Conservation (phyloP, 2,113 vertebrate genomes). For the Sterna hirundo region DNA sequence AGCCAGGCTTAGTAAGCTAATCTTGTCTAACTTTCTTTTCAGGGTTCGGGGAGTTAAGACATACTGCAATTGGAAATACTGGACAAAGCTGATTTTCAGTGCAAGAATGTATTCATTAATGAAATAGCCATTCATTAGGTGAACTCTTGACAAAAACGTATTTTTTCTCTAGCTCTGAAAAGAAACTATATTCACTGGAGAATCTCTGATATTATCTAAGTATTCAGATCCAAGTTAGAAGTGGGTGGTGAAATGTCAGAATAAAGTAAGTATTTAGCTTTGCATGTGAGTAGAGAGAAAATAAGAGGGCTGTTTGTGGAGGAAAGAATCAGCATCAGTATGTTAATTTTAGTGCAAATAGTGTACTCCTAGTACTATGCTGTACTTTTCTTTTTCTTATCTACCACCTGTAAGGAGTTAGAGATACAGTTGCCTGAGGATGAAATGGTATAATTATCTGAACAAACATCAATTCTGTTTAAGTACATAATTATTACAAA, state of each 20-base stretch:
- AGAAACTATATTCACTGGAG: constrained; percentile 1
- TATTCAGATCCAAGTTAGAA: background rate
- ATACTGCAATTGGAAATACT: constrained; percentile 12
- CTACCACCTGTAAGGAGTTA: too few relatives aligned
- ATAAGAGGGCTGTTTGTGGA: background rate
- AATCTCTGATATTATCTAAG: constrained; percentile 38
- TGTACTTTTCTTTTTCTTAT: too few relatives aligned
- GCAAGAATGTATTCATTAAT: constrained; percentile 19
- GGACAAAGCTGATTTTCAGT: constrained; percentile 14
- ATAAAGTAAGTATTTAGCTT: constrained; percentile 23
- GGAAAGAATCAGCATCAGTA: background rate
- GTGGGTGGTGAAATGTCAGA: constrained; percentile 26
- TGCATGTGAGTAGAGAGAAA: background rate
- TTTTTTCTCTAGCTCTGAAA: constrained; percentile 27
- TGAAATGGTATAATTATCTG: background rate
- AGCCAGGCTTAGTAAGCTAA: background rate
- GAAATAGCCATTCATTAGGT: constrained; percentile 34
- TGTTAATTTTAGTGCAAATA: background rate
- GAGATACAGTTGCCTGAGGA: background rate
- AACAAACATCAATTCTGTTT: background rate
- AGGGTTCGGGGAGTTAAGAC: background rate
- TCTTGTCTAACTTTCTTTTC: background rate
- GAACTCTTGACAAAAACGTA: constrained; percentile 36
- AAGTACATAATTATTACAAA: background rate
- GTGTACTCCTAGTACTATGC: background rate